These are phyloP conservation scores for Brachionus asplanchnoidis DNA, from an alignment of 1,140 invertebrate genomes.

Conservation along the genomic window DNA sequence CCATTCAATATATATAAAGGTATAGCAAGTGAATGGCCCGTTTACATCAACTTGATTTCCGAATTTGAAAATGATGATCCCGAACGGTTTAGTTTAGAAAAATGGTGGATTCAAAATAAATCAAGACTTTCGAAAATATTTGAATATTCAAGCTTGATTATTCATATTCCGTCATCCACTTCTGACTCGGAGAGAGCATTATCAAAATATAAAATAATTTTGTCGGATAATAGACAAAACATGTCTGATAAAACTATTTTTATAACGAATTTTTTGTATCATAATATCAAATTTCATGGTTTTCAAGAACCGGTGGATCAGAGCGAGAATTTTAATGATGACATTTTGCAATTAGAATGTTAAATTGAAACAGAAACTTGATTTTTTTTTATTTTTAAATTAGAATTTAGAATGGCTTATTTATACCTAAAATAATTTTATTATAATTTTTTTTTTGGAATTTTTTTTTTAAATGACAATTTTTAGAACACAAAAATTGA, in stretches of 20 bases:
- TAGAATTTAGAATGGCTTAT: no score
- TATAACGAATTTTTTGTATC: not conserved
- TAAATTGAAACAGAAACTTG: no score
- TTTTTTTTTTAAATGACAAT: no score
- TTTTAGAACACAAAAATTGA: no score
- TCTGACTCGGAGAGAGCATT: not conserved
- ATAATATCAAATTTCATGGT: not conserved
- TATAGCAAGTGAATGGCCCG: no score
- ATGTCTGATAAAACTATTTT: not conserved
- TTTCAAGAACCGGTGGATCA: not conserved
- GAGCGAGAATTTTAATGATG: not conserved
- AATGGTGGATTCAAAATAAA: not conserved
- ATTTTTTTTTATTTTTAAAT: no score
- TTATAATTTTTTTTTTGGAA: no score
- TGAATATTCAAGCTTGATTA: not conserved
- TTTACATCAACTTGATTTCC: no score
- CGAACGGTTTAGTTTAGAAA: not conserved
- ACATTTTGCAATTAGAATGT: no score
- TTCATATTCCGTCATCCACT: not conserved
- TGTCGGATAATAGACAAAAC: not conserved
- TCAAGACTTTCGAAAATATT: not conserved
- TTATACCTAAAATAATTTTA: no score
- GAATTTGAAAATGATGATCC: no score
- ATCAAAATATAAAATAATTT: not conserved
- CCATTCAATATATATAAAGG: no score